Base-by-base conservation (phyloP, 1,140 invertebrate species). In the Idris sp. region DNA sequence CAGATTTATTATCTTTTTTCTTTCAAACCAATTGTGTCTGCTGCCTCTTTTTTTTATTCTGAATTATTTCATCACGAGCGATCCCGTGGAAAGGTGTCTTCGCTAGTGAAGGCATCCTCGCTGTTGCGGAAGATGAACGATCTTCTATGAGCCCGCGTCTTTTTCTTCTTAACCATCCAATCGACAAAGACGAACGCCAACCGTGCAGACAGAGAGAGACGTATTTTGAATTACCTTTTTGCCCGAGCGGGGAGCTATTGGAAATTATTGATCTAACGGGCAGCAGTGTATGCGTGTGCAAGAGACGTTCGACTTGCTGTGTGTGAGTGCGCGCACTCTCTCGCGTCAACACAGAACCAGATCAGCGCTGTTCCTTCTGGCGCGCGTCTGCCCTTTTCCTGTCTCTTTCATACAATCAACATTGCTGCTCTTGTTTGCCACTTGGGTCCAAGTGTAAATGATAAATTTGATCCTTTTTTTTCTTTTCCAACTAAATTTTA, bases 291-390 rank as follows among this genome's bases (percentile, higher is more conserved):
- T 65, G 26, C 31, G 30, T 16, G 64, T 43, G 44, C 48, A 10
- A 59, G 38, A 38, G 51, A n/a, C 49, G 41, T 26, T 41, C 22
- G 15, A 10, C 18, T n/a, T n/a, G n/a, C n/a, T n/a, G n/a, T 19
- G 40, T 40, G 25, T 54, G 40, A 11, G 36, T 13, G 36, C 38
- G 43, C 48, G 49, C 69, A 31, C n/a, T n/a, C 16, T 11, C 43
- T 16, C 16, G 19, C 11, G 38, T 53, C 54, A 61, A 78, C 59
- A 69, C 61, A 71, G 67, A 72, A 73, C 53, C 68, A 77, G 75
- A 79, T 76, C 82, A 75, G 77, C 82, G 82, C 82, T 74, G 77
- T 83, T 84, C 82, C 78, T 80, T 81, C 77, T 78, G 79, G 82
- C 83, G 83, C 81, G 80, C 83, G 79, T 81, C 82, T 83, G 77